Percentiles rank a stretch among this genome's conserved stretches.
These are phyloP conservation scores for Polydrusus tereticollis DNA, from an alignment of 2,888 invertebrate genomes.

Conservation along the genomic window DNA sequence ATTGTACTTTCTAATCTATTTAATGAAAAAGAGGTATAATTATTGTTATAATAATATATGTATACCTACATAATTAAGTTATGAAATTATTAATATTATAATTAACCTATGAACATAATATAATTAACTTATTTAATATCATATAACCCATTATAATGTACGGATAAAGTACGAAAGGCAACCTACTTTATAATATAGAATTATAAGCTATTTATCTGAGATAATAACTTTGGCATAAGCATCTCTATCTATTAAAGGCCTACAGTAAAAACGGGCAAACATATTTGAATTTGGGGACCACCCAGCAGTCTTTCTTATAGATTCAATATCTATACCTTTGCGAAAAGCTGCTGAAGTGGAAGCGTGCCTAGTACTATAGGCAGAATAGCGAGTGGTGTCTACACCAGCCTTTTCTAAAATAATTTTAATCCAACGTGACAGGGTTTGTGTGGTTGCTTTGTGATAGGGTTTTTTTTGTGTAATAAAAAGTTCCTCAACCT, in stretches of 20 bases:
- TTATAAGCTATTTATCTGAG: no score
- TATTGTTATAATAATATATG: neutral
- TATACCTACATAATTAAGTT: no score
- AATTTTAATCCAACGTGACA: constrained; percentile 23
- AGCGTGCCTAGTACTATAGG: constrained; percentile 33
- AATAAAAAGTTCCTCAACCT: neutral
- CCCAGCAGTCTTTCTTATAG: constrained; percentile 29
- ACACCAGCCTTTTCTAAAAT: constrained; percentile 22
- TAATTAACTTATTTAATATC: no score
- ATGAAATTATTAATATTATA: no score
- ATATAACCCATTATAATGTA: no score
- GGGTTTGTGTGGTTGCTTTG: constrained; percentile 24
- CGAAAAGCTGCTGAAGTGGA: constrained; percentile 35
- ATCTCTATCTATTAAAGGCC: no score
- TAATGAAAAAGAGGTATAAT: neutral
- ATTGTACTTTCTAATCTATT: neutral
- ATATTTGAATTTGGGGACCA: neutral
- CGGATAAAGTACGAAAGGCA: no score
- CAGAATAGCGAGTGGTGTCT: neutral
- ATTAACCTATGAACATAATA: no score
- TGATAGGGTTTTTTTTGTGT: constrained; percentile 27
- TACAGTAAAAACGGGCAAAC: neutral
- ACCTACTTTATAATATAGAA: no score
- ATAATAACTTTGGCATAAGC: no score
- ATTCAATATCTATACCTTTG: constrained; percentile 25